Evolutionary conservation across 2,888 invertebrate species (phyloP), one percentile per base, ranked within the genome.

Genomic region (Troglohyphantes excavatus): DNA sequence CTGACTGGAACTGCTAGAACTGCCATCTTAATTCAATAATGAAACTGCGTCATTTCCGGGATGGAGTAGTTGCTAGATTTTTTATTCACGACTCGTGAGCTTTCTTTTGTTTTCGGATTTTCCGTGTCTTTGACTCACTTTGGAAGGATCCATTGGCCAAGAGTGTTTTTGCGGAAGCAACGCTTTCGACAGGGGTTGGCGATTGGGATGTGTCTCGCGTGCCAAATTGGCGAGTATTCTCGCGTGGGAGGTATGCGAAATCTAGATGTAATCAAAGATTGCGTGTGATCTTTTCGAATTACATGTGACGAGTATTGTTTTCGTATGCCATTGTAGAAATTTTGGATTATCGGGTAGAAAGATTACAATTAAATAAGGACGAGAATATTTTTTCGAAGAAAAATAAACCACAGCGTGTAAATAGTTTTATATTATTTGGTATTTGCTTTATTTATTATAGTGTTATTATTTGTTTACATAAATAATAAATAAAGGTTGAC

Each of bases 1-100:
- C 9, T 33, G 33, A 33, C 33, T 33, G 33, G 33, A 33, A 33
- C 33, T 33, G 33, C 9, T 5, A 53, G 2, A 53, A 17, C 53
- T 53, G 53, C 53, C 53, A 39, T 39, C 39, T 39, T 39, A 53
- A 53, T 53, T 53, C 17, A 53, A 53, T 53, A 53, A 53, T 17
- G 53, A 53, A 53, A 53, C n/a, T 53, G n/a, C 53, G 53, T 53
- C 53, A 53, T n/a, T 53, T 53, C 53, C 53, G 53, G 13, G 17
- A 53, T 53, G 53, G 17, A 53, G 53, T 53, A 11, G 1, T 33
- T 33, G n/a, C 53, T 53, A 9, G 13, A 17, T 46, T 46, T 46
- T 46, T n/a, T 53, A 1, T n/a, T 53, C n/a, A 11, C 33, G 5
- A 33, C 5, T 13, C 5, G 53, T 5, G 13, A 17, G 53, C 13